A percentile compares a stretch with the other conserved stretches of the same genome.
These are phyloP conservation scores for Dromius quadrimaculatus DNA, from an alignment of 2,888 invertebrate species.

Conservation along the genomic window DNA sequence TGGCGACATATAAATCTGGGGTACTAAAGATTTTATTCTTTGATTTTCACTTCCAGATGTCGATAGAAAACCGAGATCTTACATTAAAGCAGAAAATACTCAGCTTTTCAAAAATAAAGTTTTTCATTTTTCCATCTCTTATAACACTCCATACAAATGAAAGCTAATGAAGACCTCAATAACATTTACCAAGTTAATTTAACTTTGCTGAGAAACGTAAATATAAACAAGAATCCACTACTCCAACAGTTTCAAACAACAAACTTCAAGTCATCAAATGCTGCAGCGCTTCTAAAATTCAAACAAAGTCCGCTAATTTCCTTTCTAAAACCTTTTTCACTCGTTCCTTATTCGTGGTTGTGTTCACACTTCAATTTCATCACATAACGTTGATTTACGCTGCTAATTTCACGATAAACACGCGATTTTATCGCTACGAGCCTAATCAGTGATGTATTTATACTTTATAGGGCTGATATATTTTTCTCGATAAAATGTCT, in stretches of 20 bases:
- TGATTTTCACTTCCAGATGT: too few relatives aligned
- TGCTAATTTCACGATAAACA: constrained; percentile 27
- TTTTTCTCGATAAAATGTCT: too few relatives aligned
- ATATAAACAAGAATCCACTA: constrained; percentile 7
- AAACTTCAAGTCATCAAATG: constrained; percentile 21
- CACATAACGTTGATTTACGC: constrained; percentile 28
- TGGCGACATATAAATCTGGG: background rate
- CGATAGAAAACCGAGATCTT: too few relatives aligned
- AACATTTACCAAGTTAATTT: constrained; percentile 22
- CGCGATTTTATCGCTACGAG: constrained; percentile 28
- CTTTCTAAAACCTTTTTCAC: background rate
- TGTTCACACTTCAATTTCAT: background rate
- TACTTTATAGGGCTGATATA: too few relatives aligned
- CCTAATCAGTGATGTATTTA: too few relatives aligned
- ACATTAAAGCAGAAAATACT: too few relatives aligned
- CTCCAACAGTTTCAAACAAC: background rate
- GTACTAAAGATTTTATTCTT: background rate
- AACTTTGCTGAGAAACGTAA: background rate
- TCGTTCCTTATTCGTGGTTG: background rate
- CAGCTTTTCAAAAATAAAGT: too few relatives aligned
- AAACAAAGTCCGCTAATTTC: constrained; percentile 11
- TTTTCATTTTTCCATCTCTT: background rate
- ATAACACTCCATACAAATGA: background rate
- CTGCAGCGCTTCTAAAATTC: background rate
- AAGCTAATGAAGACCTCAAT: background rate